Base-by-base conservation (phyloP, 1,140 invertebrate species). In the Protaetia brevitarsis region DNA sequence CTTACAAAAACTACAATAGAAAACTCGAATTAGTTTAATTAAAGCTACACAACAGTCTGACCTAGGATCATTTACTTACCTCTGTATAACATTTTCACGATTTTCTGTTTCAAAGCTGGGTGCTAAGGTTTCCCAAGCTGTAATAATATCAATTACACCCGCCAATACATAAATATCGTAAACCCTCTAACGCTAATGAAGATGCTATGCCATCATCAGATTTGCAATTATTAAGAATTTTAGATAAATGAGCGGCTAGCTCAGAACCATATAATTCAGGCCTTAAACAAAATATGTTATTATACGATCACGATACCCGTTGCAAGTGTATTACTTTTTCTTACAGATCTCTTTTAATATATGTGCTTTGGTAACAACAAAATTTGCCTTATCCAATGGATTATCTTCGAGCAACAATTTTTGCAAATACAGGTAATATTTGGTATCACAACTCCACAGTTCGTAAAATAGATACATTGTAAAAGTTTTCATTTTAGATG, bases 251-350 rank as follows among this genome's bases (percentile, higher is more conserved):
- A 0, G 83, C 80, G 1, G 87, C 83, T 23, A 88, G 74, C 69
- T 87, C 86, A 63, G 83, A 78, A 0, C 86, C 84, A 71, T 86
- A 82, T 5, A 80, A 77, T 61, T 84, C 82, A 5, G 85, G 80
- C 34, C 82, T 84, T 71, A 36, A 71, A 70, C 60, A 66, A 37
- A 68, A 61, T n/a, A n/a, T n/a, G n/a, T n/a, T n/a, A n/a, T 57
- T 45, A 74, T 76, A n/a, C 8, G 1, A 16, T 51, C 16, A 27
- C 51, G 45, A 41, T 59, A 62, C 16, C 30, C 13, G 58, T 34
- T 36, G 37, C 36, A 5, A 8, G 13, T 51, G 6, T 37, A 36
- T 69, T 68, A 77, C 74, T 73, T 74, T 60, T 76, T 75, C 58
- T 76, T 71, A 69, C 82, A 82, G 45, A 84, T 75, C 68, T 83